phyloP scores from a whole-genome alignment of 2,113 vertebrate species.

The Nestor notabilis region DNA sequence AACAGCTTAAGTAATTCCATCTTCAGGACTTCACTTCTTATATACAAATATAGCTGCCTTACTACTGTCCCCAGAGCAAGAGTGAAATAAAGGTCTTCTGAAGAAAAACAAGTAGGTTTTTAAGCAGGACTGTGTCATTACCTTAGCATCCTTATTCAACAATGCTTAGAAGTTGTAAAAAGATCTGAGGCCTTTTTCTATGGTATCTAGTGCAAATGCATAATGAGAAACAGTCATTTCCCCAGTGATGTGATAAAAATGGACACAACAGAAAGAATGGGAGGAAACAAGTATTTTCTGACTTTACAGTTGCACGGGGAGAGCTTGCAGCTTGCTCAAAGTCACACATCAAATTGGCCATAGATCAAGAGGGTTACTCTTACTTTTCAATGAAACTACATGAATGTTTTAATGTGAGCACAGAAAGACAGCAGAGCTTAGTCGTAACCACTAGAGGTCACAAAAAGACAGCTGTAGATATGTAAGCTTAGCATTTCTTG shows the following conservation, averaged over 20 bases:
- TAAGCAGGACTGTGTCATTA: background rate
- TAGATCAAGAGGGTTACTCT: background rate
- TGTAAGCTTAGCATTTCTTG: background rate
- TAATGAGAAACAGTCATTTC: background rate
- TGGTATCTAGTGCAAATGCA: background rate
- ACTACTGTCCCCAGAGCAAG: background rate
- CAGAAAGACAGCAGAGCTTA: background rate
- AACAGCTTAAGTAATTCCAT: background rate
- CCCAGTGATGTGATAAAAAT: background rate
- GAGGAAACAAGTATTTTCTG: background rate
- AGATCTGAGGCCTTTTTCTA: background rate
- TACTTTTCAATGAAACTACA: rapidly evolving
- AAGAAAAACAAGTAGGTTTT: background rate
- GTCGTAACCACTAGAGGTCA: slow-evolving; percentile 64
- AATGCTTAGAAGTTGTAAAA: background rate
- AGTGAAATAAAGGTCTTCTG: background rate
- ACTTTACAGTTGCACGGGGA: background rate
- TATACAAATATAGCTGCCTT: background rate
- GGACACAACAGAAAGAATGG: background rate
- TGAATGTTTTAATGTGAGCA: background rate
- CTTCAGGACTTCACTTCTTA: background rate
- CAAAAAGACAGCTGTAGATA: slow-evolving; percentile 1
- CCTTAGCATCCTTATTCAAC: background rate
- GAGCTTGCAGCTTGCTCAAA: background rate
- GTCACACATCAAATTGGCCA: background rate